Conservation (phyloP, 1,140 invertebrate species). For the Plutomurus gul region DNA sequence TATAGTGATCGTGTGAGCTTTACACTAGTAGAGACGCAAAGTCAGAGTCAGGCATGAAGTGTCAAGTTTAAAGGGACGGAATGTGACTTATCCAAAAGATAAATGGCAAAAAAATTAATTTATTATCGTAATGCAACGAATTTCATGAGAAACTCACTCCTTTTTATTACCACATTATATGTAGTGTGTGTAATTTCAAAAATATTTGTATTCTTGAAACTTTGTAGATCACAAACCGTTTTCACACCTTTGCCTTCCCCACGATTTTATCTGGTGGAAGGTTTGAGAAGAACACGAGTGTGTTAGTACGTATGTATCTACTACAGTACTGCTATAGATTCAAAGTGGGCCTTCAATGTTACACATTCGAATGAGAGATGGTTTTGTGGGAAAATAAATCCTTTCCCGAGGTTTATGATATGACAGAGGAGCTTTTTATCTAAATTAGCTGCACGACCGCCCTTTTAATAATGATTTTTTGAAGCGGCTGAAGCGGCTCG, state of each 20-base stretch:
- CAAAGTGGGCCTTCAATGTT: too few relatives aligned
- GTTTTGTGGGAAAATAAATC: constrained; percentile 27
- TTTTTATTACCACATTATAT: not conserved
- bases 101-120: not conserved
- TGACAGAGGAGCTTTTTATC: not conserved
- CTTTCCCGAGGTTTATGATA: constrained; percentile 3
- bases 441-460: constrained; percentile 15
- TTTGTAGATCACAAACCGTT: not conserved
- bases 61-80: not conserved
- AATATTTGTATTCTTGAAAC: not conserved
- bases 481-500: constrained; percentile 9
- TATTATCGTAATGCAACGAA: not conserved
- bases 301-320: too few relatives aligned
- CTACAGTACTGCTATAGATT: not conserved
- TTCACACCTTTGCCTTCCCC: constrained; percentile 26
- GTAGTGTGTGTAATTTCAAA: not conserved
- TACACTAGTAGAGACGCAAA: too few relatives aligned
- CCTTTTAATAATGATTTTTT: constrained; percentile 30
- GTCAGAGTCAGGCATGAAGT: too few relatives aligned
- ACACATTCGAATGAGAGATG: not conserved
- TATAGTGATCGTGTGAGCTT: too few relatives aligned
- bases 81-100: not conserved
- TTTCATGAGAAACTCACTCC: not conserved
- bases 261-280: constrained; percentile 26
- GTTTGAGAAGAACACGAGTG: not conserved